Base-by-base conservation (phyloP, 1,140 invertebrate species). In the Andrena cerasifolii region DNA sequence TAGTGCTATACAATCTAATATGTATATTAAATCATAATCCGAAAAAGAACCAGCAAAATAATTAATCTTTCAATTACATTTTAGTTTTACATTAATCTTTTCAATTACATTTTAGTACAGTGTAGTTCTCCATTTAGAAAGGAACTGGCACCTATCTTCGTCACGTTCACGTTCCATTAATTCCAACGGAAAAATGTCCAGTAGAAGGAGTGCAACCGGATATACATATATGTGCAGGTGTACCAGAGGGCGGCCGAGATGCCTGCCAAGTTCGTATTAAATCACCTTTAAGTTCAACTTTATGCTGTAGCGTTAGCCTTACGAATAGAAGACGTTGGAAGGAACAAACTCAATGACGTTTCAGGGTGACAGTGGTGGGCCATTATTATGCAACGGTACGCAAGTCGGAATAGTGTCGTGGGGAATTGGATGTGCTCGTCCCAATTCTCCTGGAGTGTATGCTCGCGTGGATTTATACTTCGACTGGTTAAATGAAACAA, bases 361-460 rank as follows among this genome's bases (percentile, higher is more conserved):
- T 51, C 66, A 93, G 93, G 93, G 86, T 58, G 89, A 88, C 43
- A 91, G 90, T 33, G 90, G 90, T 54, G 89, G 89, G 16, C 89
- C 90, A 62, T 65, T 91, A 21, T 2, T 90, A n/a, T 92, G 88
- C 66, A 84, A 92, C 58, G 45, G 79, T 77, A 77, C 93, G 87
- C 90, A 93, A 91, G 80, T 94, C 54, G 92, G 95, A 83, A 90
- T 95, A 8, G 94, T 95, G 0, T 96, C 96, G 0, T 96, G 95
- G 94, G 96, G 96, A 2, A 91, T 94, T 47, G 95, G 95, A 0
- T 97, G 96, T 89, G 96, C 94, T 0, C 89, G 94, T 43, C 91
- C 93, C 21, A 93, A 94, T 67, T 89, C 93, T 61, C 95, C 96
- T 2, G 96, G 96, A 1, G 95, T 96, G 6, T 97, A 97, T 83